A percentile compares a stretch with the other conserved stretches of the same genome.
phyloP scores from a whole-genome alignment of 2,113 vertebrate genomes.

The Tinamus guttatus region DNA sequence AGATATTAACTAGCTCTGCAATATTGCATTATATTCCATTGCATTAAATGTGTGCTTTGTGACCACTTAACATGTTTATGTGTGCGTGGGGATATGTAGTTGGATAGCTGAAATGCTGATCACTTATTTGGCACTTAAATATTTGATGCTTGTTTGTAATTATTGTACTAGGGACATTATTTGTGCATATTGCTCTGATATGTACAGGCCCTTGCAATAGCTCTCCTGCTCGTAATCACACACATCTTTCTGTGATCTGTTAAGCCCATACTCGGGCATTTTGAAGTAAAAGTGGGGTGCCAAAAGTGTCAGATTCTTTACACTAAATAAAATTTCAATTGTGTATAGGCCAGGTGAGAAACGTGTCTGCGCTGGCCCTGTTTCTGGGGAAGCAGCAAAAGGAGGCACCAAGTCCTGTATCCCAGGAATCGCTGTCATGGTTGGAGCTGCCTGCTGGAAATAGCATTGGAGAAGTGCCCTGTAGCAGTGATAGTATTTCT shows the following conservation, averaged over 20 bases:
- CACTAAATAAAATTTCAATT: not conserved
- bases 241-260: not conserved
- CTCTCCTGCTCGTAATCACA: not conserved
- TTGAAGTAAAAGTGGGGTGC: not conserved
- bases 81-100: not conserved
- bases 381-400: not conserved
- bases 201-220: accelerated
- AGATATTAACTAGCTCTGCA: not conserved
- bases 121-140: not conserved
- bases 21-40: not conserved
- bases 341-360: not conserved
- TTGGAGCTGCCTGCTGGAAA: not conserved
- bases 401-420: not conserved
- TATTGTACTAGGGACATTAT: not conserved
- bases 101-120: not conserved
- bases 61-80: not conserved
- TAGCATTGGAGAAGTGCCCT: not conserved
- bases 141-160: not conserved
- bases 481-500: not conserved
- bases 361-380: not conserved
- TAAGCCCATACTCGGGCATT: not conserved
- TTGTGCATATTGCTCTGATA: not conserved
- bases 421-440: not conserved
- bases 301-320: not conserved
- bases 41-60: not conserved